These are phyloP conservation scores for Acanthisitta chloris DNA, from an alignment of 2,113 vertebrate species.

Conservation along the genomic window DNA sequence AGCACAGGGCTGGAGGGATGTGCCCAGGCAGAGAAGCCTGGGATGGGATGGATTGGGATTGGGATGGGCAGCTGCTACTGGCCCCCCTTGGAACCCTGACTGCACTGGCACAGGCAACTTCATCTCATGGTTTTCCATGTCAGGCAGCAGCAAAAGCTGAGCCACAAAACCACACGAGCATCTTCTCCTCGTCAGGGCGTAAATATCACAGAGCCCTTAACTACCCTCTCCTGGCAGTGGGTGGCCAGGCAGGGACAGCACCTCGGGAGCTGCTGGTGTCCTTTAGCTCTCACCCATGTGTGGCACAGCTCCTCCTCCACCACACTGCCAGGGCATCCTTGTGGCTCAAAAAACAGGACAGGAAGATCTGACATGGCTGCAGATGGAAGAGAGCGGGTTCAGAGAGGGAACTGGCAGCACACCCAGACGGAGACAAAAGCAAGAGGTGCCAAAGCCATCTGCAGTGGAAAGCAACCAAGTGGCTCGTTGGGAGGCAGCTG, in stretches of 20 bases:
- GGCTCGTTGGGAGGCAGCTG: background rate
- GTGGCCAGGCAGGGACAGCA: rapidly evolving
- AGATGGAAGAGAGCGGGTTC: background rate
- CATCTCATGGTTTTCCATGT: rapidly evolving
- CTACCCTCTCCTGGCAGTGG: rapidly evolving
- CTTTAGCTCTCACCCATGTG: rapidly evolving
- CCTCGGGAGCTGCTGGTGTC: background rate
- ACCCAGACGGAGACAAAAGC: background rate
- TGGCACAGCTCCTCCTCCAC: background rate
- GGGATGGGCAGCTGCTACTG: background rate
- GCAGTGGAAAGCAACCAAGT: slow-evolving; percentile 32
- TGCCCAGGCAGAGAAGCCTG: background rate
- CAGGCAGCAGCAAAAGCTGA: background rate
- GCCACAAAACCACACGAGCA: rapidly evolving
- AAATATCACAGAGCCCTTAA: rapidly evolving
- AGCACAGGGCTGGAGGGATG: background rate
- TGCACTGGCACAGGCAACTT: background rate
- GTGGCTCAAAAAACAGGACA: rapidly evolving
- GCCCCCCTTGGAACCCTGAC: rapidly evolving
- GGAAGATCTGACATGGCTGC: background rate
- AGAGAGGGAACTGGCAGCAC: slow-evolving; percentile 17
- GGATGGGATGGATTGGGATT: background rate
- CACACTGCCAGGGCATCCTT: background rate
- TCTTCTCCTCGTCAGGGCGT: background rate
- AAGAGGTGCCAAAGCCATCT: slow-evolving; percentile 43